phyloP scores from a whole-genome alignment of 2,888 invertebrate species.

The Merodon equestris region DNA sequence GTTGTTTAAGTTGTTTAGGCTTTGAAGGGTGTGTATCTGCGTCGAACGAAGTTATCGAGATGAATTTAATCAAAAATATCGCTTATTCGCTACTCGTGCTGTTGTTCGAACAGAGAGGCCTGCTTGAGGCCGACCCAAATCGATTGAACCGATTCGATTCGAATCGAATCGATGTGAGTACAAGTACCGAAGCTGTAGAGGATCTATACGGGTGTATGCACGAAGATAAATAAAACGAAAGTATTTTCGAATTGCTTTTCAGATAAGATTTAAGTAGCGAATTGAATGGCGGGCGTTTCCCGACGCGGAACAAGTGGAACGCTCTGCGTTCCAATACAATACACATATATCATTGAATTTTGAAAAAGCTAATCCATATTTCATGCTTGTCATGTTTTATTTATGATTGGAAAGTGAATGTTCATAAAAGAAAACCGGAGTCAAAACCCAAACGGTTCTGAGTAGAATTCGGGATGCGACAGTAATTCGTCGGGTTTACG shows the following conservation, averaged over 20 bases:
- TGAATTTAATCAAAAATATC: constrained; percentile 63
- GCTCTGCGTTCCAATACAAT: background rate
- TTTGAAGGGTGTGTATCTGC: constrained; percentile 29
- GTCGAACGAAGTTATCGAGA: constrained; percentile 61
- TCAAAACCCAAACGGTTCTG: background rate
- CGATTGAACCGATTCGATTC: constrained; percentile 43
- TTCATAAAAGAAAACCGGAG: constrained; percentile 27
- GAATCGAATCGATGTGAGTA: no score
- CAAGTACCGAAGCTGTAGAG: constrained; percentile 11
- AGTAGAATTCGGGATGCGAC: background rate
- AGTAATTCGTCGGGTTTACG: background rate
- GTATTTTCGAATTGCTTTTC: constrained; percentile 51
- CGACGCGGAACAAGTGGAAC: background rate
- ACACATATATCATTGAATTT: constrained; percentile 1
- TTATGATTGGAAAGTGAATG: constrained; percentile 44
- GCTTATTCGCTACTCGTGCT: constrained; percentile 31
- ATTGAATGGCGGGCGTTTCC: background rate
- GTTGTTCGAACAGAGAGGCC: constrained; percentile 17
- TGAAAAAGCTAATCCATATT: constrained; percentile 46
- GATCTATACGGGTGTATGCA: constrained; percentile 28
- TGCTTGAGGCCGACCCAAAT: constrained; percentile 26
- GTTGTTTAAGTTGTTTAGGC: constrained; percentile 27
- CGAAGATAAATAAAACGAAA: constrained; percentile 52
- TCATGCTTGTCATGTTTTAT: constrained; percentile 56
- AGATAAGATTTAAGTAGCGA: constrained; percentile 50